phyloP scores from a whole-genome alignment of 2,113 vertebrate species.

The Benthochromis sp. region DNA sequence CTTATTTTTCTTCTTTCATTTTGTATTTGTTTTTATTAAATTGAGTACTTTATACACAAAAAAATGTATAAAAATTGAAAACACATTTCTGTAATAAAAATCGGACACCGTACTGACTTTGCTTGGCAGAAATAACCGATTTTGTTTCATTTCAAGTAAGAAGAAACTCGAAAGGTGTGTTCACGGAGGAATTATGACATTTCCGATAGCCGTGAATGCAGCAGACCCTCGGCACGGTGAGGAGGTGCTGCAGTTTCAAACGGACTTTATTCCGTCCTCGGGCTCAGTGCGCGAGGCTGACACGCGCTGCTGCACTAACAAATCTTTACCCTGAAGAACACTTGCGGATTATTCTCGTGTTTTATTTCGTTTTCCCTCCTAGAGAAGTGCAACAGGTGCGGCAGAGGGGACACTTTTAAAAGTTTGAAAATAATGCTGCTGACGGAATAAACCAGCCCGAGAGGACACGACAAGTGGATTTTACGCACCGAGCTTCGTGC shows the following conservation, averaged over 20 bases:
- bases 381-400: neutral
- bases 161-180: neutral
- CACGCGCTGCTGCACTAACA: neutral
- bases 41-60: neutral
- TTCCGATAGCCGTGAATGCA: slow-evolving; percentile 37
- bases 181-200: neutral
- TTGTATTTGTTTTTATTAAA: neutral
- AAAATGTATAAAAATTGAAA: neutral
- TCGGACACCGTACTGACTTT: neutral
- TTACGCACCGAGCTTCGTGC: neutral
- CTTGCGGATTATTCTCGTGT: neutral
- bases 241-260: slow-evolving; percentile 16
- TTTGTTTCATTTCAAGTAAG: neutral
- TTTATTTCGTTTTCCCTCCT: neutral
- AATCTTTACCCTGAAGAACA: neutral
- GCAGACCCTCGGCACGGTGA: slow-evolving; percentile 1
- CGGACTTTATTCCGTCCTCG: slow-evolving; percentile 30
- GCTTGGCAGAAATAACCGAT: neutral
- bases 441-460: neutral
- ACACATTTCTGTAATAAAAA: neutral
- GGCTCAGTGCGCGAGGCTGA: neutral
- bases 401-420: neutral
- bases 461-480: slow-evolving; percentile 17
- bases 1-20: neutral
- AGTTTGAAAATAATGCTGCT: neutral